Evolutionary conservation across 2,113 vertebrate genomes (phyloP), one percentile per base, ranked within the genome.

Genomic region (Dunckerocampus dactyliophorus): DNA sequence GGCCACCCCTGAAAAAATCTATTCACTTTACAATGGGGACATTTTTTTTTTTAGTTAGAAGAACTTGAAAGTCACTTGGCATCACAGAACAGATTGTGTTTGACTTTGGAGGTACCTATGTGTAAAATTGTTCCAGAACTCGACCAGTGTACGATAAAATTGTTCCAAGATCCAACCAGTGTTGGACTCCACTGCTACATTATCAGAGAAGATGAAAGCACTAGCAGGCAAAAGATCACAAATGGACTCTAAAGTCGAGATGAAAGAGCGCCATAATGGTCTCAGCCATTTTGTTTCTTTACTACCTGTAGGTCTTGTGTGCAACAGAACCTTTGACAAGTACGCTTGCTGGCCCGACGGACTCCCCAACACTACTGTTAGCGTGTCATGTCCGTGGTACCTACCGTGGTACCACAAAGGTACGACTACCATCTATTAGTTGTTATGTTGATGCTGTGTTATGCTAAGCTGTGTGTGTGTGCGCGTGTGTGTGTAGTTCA

Each of bases 291-390:
- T 62, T 55, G 64, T 9, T 19, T 66, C 8, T 16, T 16, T 43
- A 69, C 15, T 52, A 52, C 77, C 10, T 63, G 20, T 70, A 96
- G 95, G 91, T 52, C 84, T 93, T 16, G 93, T 97, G 77, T 99
- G 97, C 84, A 95, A 95, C 78, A 91, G 95, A 57, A 95, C 91
- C 0, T 95, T 95, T 69, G 93, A 95, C 13, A 83, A 85, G 9
- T 98, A 94, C 0, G 93, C 91, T 43, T 98, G 95, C 71, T 98
- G 95, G 95, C 95, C 95, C 0, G 95, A 98, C 1, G 95, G 92
- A 48, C 63, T 90, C n/a, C 93, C 94, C 0, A 95, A 94, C 81
- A 92, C 92, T 42, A 95, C 91, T 0, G 92, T 97, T 72, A 93
- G 94, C 15, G 92, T 97, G 67, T 82, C 91, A 61, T 98, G 95